These are phyloP conservation scores for Drosophila mimica DNA, from an alignment of 2,888 invertebrate genomes.

Conservation along the genomic window DNA sequence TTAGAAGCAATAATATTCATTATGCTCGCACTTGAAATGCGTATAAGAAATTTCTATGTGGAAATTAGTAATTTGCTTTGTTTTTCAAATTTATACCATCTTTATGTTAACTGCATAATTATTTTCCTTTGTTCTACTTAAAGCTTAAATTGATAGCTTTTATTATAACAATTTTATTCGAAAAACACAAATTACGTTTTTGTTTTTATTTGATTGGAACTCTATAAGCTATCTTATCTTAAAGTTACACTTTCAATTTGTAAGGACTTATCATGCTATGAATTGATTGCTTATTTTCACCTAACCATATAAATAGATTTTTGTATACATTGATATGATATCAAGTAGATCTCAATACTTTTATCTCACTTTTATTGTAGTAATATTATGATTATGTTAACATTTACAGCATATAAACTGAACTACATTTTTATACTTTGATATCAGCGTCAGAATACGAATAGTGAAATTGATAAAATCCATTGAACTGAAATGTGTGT, in stretches of 20 bases:
- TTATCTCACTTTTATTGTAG: neutral
- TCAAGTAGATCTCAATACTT: neutral
- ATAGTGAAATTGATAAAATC: neutral
- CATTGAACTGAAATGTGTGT: neutral
- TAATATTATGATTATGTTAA: neutral
- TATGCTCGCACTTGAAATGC: slow-evolving; percentile 3
- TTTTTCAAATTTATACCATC: neutral
- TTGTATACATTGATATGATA: neutral
- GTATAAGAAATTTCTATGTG: neutral
- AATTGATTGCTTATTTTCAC: neutral
- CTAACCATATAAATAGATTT: too few relatives aligned
- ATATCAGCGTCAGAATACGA: neutral
- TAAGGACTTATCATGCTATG: neutral
- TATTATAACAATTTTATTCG: neutral
- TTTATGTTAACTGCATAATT: neutral
- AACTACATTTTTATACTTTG: neutral
- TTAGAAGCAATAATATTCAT: slow-evolving; percentile 34
- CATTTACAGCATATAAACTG: neutral
- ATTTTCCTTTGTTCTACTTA: neutral
- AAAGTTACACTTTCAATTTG: neutral
- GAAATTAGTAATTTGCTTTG: neutral
- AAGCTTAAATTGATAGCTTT: neutral
- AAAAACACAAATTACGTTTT: neutral
- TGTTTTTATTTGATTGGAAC: too few relatives aligned
- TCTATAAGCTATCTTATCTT: neutral